Base-by-base conservation (phyloP, 2,113 vertebrate genomes). In the Oreochromis niloticus region DNA sequence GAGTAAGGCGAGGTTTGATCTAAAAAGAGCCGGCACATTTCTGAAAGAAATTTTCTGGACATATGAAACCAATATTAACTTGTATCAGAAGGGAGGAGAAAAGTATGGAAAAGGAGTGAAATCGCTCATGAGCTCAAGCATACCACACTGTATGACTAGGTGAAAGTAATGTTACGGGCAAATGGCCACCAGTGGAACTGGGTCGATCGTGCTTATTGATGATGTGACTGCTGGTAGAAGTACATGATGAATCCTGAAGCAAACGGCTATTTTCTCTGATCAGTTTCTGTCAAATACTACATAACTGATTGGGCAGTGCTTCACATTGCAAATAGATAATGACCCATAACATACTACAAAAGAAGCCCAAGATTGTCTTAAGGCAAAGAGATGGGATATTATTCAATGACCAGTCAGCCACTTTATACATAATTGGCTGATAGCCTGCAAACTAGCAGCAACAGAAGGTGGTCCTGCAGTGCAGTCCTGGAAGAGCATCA, bases 111-210 rank as follows among this genome's bases (percentile, higher is more conserved):
- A 52, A 56, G 19, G 19, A 0, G 50, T 54, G 19, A n/a, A 54
- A 54, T n/a, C 2, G 50, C 50, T 52, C 48, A 52, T 52, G 48
- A 52, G 17, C 16, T 4, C 0, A 56, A 56, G 22, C 6, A 24
- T 24, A 56, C 55, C 55, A 56, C 3, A 56, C 4, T 52, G 50
- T 52, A 52, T 52, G 8, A 52, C 0, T 52, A 52, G 50, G 50
- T 52, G 17, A 52, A 52, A 52, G 17, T 0, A 52, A 52, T 50
- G 0, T 17, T 50, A 0, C 0, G 16, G 48, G 4, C 16, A 50
- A 50, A 50, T 52, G 14, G 46, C 36, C 30, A 39, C 4, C 0
- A 39, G 4, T 39, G 36, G 36, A 39, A 39, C 36, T 39, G 41
- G 4, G 16, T 13, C 16, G 6, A 16, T 48, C 46, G 5, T 50